Evolutionary conservation across 1,140 invertebrate species (phyloP).

Genomic region (Bicyclus anynana): DNA sequence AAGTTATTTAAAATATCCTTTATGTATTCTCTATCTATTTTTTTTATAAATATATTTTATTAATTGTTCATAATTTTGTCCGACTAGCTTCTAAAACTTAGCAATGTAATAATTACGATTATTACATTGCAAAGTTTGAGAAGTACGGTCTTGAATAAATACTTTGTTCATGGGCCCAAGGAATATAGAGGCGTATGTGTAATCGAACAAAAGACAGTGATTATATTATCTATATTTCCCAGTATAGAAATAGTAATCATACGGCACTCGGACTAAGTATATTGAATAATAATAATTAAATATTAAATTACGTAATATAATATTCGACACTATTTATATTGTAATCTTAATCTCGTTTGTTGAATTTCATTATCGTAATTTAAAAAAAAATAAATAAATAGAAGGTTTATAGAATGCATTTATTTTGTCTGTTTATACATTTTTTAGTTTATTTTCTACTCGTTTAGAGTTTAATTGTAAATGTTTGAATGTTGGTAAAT

Average conservation of each 20-base stretch:
- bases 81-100: too few species aligned
- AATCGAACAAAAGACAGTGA: conserved; percentile 46
- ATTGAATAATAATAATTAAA: conserved; percentile 62
- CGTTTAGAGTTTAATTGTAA: conserved; percentile 57
- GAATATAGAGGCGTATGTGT: conserved; percentile 46
- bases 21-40: too few species aligned
- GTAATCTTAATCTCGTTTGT: conserved; percentile 59
- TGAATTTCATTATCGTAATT: conserved; percentile 67
- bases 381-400: too few species aligned
- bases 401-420: conserved; percentile 72
- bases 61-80: too few species aligned
- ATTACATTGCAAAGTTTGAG: too few species aligned
- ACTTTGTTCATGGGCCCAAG: too few species aligned
- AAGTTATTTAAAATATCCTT: too few species aligned
- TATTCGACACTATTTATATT: conserved; percentile 58
- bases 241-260: conserved; percentile 77
- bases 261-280: conserved; percentile 53
- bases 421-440: conserved; percentile 74
- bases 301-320: conserved; percentile 59
- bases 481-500: conserved; percentile 67
- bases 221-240: conserved; percentile 75
- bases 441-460: conserved; percentile 73
- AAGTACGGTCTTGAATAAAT: too few species aligned
- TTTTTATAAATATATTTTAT: too few species aligned
- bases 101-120: too few species aligned